These are phyloP conservation scores for Tachina lurida DNA, from an alignment of 2,888 invertebrate genomes.

Conservation along the genomic window DNA sequence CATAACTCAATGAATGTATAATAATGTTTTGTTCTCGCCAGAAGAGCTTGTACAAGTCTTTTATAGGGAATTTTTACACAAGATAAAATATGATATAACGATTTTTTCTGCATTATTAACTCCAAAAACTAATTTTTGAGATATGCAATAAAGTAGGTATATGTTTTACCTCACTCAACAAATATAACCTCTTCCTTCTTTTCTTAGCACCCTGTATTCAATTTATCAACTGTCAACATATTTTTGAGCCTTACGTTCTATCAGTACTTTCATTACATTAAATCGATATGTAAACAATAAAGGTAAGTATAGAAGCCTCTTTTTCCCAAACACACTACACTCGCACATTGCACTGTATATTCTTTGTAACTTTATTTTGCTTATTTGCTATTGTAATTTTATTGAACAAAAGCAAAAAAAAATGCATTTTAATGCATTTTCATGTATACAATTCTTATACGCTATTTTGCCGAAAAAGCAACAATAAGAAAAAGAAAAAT, in stretches of 20 bases:
- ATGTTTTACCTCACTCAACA: not conserved
- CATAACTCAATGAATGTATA: no score
- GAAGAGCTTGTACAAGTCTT: no score
- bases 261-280: slow-evolving; percentile 48
- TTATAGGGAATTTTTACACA: no score
- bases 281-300: slow-evolving; percentile 60
- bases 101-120: no score
- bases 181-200: not conserved
- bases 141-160: no score
- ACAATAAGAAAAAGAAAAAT: slow-evolving; percentile 7
- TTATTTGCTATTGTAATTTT: slow-evolving; percentile 36
- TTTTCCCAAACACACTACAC: slow-evolving; percentile 1
- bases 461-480: slow-evolving; percentile 32
- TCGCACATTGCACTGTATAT: not conserved
- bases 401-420: slow-evolving; percentile 47
- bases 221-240: not conserved
- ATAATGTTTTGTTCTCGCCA: no score
- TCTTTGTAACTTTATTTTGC: slow-evolving; percentile 10
- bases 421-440: slow-evolving; percentile 65
- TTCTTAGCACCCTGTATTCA: slow-evolving; percentile 2
- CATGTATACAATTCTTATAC: slow-evolving; percentile 51
- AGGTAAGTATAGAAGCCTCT: slow-evolving; percentile 33
- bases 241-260: not conserved
- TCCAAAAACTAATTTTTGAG: no score
- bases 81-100: no score